phyloP scores from a whole-genome alignment of 2,113 vertebrate species.

The Condylura cristata region DNA sequence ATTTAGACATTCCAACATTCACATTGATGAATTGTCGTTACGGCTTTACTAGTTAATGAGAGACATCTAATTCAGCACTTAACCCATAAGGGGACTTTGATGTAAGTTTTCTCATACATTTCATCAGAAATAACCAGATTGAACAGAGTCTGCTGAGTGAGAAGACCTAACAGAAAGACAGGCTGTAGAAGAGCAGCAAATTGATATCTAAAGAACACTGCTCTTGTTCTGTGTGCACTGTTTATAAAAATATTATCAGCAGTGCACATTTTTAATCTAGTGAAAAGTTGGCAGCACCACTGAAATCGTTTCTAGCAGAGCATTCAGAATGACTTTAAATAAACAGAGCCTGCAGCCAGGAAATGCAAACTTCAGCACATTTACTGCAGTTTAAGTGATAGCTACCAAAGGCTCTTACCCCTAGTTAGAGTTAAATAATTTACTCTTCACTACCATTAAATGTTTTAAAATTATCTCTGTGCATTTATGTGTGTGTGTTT shows the following conservation, averaged over 20 bases:
- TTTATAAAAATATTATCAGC: slow-evolving; percentile 81
- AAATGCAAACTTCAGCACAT: slow-evolving; percentile 76
- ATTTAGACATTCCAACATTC: slow-evolving; percentile 80
- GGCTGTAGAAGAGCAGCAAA: slow-evolving; percentile 63
- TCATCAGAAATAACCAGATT: slow-evolving; percentile 45
- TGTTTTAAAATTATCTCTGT: slow-evolving; percentile 72
- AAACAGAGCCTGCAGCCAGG: slow-evolving; percentile 79
- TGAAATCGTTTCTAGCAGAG: slow-evolving; percentile 80
- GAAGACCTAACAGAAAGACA: slow-evolving; percentile 47
- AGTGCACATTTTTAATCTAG: slow-evolving; percentile 79
- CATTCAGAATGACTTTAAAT: slow-evolving; percentile 81
- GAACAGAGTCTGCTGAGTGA: slow-evolving; percentile 60
- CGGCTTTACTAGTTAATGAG: slow-evolving; percentile 22
- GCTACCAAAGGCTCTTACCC: slow-evolving; percentile 74
- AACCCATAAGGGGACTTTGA: slow-evolving; percentile 41
- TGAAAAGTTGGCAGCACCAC: slow-evolving; percentile 79
- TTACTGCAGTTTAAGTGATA: slow-evolving; percentile 78
- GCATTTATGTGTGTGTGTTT: not conserved
- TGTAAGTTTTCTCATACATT: slow-evolving; percentile 36
- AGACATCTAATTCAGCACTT: slow-evolving; percentile 66
- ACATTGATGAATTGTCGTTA: slow-evolving; percentile 55
- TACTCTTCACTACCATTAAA: slow-evolving; percentile 72
- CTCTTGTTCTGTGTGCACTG: slow-evolving; percentile 68
- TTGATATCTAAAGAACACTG: slow-evolving; percentile 65
- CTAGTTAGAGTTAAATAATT: slow-evolving; percentile 80